Evolutionary conservation across 2,888 invertebrate genomes (phyloP), one percentile per base, ranked within the genome.

Genomic region (Himalopsyche anomala): DNA sequence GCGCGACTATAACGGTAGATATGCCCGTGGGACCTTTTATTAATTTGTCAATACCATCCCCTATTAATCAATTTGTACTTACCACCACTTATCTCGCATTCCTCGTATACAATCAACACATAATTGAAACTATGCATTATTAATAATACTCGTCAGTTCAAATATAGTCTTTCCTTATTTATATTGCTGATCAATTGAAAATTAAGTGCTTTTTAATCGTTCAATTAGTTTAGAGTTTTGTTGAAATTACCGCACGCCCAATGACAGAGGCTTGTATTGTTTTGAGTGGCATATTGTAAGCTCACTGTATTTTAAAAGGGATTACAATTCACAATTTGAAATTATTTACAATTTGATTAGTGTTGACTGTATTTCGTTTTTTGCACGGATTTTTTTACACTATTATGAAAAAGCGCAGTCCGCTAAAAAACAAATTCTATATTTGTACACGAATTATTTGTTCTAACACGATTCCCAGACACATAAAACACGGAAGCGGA

Each of bases 31-130:
- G 28, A 28, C 8, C 62, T 62, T 62, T n/a, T 19, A 62, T 62
- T 62, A 62, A 62, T 62, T 62, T 62, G 28, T 62, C 8, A 62
- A 62, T 62, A 62, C 62, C n/a, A 28, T 62, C 62, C 62, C 62
- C 62, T 62, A n/a, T 62, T 62, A 5, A 62, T 62, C 62, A 62
- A 62, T 62, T 62, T 19, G 0, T 62, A 62, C 19, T 4, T 19
- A 62, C 62, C 62, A 62, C 28, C 62, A 62, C 62, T 62, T 62
- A 62, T 62, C 19, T 62, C 62, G 6, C 19, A 62, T 62, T 62
- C 19, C 19, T 62, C 19, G 62, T 62, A 62, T 19, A 62, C 62
- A 62, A 62, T 62, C 19, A 62, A 28, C 62, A 62, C 62, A 62
- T 62, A 62, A 62, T 62, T 62, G 62, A 19, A 62, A 28, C 19